These are phyloP conservation scores for Haliclona indistincta DNA, from an alignment of 37 sponge, comb jelly and placozoan species.

Conservation along the genomic window DNA sequence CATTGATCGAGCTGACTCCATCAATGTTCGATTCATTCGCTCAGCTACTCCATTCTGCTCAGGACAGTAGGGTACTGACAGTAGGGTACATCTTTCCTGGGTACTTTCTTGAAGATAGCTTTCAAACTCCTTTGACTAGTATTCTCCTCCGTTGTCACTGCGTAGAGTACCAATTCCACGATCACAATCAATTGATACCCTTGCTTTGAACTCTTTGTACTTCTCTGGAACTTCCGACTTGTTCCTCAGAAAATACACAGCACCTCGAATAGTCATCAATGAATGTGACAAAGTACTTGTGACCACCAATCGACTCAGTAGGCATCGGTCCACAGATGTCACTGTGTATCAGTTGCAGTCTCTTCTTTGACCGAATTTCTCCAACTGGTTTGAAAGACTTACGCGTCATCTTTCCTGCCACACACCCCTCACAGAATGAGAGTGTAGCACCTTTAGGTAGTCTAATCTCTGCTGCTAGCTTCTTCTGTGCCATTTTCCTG, in stretches of 20 bases:
- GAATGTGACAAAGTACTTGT: constrained; percentile 63
- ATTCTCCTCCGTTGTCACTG: constrained; percentile 61
- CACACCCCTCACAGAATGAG: too few species aligned
- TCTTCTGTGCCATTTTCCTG: constrained; percentile 27
- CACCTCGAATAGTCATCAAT: constrained; percentile 66
- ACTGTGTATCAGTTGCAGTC: constrained; percentile 37
- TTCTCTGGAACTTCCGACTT: too few species aligned
- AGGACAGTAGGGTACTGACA: too few species aligned
- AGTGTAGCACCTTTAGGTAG: constrained; percentile 5
- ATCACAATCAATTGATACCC: constrained; percentile 23
- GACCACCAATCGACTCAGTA: constrained; percentile 56
- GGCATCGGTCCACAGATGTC: constrained; percentile 57
- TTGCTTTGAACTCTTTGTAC: constrained; percentile 63
- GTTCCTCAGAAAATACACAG: constrained; percentile 43
- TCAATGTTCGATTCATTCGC: too few species aligned
- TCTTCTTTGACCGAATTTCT: constrained; percentile 14
- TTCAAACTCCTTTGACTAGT: constrained; percentile 45
- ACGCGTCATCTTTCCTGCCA: constrained; percentile 39
- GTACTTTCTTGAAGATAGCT: too few species aligned
- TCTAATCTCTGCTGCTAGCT: constrained; percentile 26
- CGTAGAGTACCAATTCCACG: constrained; percentile 24
- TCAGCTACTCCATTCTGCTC: too few species aligned
- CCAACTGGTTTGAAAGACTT: constrained; percentile 28
- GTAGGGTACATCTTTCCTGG: too few species aligned
- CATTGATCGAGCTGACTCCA: too few species aligned